Evolutionary conservation across 35 echinoderm and acorn worm genomes (phyloP).

Genomic region (Apostichopus parvimensis): DNA sequence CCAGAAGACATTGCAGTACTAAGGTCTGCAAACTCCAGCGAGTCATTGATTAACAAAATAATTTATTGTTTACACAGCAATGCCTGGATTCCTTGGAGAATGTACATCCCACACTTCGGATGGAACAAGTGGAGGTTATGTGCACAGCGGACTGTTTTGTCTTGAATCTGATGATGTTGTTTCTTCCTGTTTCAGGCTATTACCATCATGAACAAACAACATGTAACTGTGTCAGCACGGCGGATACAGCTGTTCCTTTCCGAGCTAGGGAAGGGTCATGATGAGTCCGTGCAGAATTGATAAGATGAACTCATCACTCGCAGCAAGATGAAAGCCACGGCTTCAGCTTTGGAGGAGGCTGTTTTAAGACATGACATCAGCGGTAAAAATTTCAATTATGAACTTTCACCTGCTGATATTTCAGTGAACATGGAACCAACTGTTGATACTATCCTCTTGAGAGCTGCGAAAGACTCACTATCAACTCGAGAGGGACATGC

Average conservation of each 20-base stretch:
- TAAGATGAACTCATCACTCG: not conserved
- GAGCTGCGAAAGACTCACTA: not conserved
- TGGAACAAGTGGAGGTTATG: not conserved
- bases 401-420: not conserved
- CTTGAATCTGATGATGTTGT: not conserved
- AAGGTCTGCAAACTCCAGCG: not conserved
- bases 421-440: conserved; percentile 3
- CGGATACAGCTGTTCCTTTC: not conserved
- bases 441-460: not conserved
- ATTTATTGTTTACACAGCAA: too few species aligned
- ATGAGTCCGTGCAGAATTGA: not conserved
- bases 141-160: not conserved
- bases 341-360: not conserved
- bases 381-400: not conserved
- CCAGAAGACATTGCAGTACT: conserved; percentile 7
- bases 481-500: not conserved
- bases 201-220: conserved; percentile 2
- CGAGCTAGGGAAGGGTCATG: not conserved
- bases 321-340: not conserved
- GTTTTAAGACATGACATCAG: not conserved
- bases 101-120: not conserved
- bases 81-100: not conserved
- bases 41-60: too few species aligned
- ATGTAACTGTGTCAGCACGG: not conserved
- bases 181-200: not conserved